These are phyloP conservation scores for Megaceryle torquata DNA, from an alignment of 2,113 vertebrate species.

Conservation along the genomic window DNA sequence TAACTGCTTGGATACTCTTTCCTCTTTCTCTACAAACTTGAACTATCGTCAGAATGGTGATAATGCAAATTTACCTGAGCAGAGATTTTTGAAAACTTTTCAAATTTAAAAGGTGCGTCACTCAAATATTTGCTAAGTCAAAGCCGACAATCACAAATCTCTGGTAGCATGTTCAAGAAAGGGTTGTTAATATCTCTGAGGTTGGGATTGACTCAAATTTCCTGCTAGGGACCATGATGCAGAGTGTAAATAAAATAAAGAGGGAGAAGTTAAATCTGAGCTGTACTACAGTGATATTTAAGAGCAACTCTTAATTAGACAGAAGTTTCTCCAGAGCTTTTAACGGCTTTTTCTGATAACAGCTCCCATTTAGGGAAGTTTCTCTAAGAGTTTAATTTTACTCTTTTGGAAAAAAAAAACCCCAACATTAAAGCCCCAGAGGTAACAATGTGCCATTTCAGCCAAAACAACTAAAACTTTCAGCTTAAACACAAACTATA, in stretches of 20 bases:
- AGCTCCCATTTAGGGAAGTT: not conserved
- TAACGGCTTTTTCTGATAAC: not conserved
- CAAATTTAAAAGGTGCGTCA: not conserved
- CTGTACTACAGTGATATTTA: not conserved
- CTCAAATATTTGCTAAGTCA: not conserved
- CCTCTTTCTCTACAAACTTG: not conserved
- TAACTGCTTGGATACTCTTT: not conserved
- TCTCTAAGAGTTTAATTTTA: not conserved
- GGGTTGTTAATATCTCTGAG: not conserved
- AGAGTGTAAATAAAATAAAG: not conserved
- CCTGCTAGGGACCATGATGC: not conserved
- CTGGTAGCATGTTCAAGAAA: not conserved
- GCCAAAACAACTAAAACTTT: not conserved
- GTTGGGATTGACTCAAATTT: not conserved
- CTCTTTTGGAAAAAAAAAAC: too few species aligned
- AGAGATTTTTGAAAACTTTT: not conserved
- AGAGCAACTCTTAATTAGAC: not conserved
- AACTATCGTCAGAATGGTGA: not conserved
- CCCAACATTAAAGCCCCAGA: not conserved
- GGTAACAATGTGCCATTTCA: not conserved
- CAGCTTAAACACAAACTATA: not conserved
- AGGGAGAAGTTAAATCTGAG: not conserved
- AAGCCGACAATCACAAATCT: not conserved
- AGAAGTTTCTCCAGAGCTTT: not conserved
- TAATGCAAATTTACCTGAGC: not conserved